Base-by-base conservation (phyloP, 2,797 vertebrate species). In the Eulemur mongoz region DNA sequence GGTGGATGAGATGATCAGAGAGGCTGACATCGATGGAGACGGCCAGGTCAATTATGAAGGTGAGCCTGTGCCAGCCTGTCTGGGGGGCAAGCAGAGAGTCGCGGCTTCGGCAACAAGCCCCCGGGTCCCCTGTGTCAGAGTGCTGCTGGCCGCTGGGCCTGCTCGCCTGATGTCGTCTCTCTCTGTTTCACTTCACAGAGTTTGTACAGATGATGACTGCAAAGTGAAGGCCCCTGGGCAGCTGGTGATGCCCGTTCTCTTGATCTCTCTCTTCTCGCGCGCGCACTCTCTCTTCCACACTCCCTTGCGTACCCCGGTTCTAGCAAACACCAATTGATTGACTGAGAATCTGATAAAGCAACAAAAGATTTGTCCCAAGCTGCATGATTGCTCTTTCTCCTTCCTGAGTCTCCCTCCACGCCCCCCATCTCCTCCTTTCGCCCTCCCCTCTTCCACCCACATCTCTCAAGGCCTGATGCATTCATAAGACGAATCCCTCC, bases 201-300 rank as follows among this genome's bases (percentile, higher is more conserved):
- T 99, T 99, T 97, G 99, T 99, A 98, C 99, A 99, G 98, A 99
- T 99, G 99, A 99, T 99, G 99, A 99, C 99, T 4, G 99, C 99
- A 86, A 99, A 99, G 99, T 99, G 99, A 98, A 97, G 94, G 81
- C 72, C 86, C 43, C 32, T 12, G 97, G 98, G 98, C 98, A 97
- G 97, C 98, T 97, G 97, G 97, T 8, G 61, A 97, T 98, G 98
- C 97, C 98, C 98, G 4, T 83, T 85, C 92, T 97, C 97, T 94
- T 69, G 83, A 52, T 85, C 91, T 96, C 94, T 94, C 93, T 97
- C 23, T 30, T 63, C 93, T 87, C 73, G 65, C 90, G 94, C 95
- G 76, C 95, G 45, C 93, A 4, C 63, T 86, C 97, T 94, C 96
- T 97, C 97, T 95, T 93, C 97, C 25, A 95, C 97, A 97, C 97